Base-by-base conservation (phyloP, 1,140 invertebrate species). In the Musca domestica region DNA sequence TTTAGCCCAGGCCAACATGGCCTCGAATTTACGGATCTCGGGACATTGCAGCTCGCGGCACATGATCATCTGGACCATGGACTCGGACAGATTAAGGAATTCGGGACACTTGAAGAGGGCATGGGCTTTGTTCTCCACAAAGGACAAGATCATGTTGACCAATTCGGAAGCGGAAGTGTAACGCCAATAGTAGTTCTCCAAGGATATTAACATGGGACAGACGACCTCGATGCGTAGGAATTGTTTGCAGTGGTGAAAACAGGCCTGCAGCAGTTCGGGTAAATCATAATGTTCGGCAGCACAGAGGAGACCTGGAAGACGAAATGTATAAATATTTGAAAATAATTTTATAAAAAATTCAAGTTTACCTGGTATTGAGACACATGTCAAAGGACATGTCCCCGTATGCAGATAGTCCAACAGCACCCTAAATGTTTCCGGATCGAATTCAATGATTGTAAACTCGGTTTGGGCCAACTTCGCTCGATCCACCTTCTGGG, bases 21-120 rank as follows among this genome's bases (percentile, higher is more conserved):
- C 93, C 83, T 96, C 92, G 76, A 97, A 97, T 82, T 96, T 97
- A 15, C 89, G 86, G n/a, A 96, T 90, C 82, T 97, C 95, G 0
- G 91, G 88, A 15, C 95, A 90, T 74, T 94, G 91, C 52, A 95
- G 84, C 75, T 92, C 91, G 2, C 90, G 87, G 78, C 90, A 92
- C 92, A 97, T 95, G 68, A 96, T 95, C 91, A 94, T 94, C 80
- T 94, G 92, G 0, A 97, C 93, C 93, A 96, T 95, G 0, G 93
- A 95, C 77, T 96, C 95, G 66, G 93, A 95, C 3, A 96, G 86
- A 46, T 90, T 91, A 0, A 95, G 83, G 75, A 95, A 97, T 74
- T 96, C 93, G 12, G 87, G 81, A 34, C 87, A 90, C 70, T 92
- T 89, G 80, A 96, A 96, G 19, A 96, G 83, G 72, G 93, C 87